Evolutionary conservation across 2,888 invertebrate species (phyloP).

Genomic region (Hofmannophila pseudospretella): DNA sequence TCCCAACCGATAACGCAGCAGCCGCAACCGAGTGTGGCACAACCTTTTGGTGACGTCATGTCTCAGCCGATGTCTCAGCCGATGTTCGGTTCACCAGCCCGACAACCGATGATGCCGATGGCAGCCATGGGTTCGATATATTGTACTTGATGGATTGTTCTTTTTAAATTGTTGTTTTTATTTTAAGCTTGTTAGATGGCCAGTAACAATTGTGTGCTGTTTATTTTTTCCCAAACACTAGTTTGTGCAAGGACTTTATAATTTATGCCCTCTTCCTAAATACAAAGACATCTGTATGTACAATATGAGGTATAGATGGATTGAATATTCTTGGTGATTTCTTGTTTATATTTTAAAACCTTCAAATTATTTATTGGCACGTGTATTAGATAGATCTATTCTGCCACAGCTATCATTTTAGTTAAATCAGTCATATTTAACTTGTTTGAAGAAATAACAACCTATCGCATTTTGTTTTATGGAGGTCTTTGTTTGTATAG

Average conservation of each 20-base stretch:
- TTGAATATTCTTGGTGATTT: too few relatives aligned
- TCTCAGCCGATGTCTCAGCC: conserved; percentile 55
- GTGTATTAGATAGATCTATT: too few relatives aligned
- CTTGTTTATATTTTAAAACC: too few relatives aligned
- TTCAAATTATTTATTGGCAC: too few relatives aligned
- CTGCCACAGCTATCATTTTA: too few relatives aligned
- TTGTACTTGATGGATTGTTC: conserved; percentile 12
- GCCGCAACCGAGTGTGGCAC: conserved; percentile 55
- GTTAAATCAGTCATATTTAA: too few relatives aligned
- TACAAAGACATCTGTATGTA: not conserved
- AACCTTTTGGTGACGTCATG: conserved; percentile 60
- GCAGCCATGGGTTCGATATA: conserved; percentile 71
- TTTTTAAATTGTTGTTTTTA: conserved; percentile 3
- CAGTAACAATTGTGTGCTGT: conserved; percentile 10
- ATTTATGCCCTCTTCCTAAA: not conserved
- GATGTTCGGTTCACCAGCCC: conserved; percentile 67
- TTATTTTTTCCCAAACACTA: conserved; percentile 3
- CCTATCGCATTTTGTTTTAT: too few relatives aligned
- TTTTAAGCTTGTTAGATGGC: conserved; percentile 9
- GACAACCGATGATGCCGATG: conserved; percentile 67
- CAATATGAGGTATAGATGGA: not conserved
- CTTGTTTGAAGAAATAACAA: too few relatives aligned
- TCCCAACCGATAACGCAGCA: conserved; percentile 55
- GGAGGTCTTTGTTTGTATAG: too few relatives aligned
- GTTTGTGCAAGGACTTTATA: not conserved